Evolutionary conservation across 2,797 vertebrate species (phyloP).

Genomic region (Neoniphon sammara): DNA sequence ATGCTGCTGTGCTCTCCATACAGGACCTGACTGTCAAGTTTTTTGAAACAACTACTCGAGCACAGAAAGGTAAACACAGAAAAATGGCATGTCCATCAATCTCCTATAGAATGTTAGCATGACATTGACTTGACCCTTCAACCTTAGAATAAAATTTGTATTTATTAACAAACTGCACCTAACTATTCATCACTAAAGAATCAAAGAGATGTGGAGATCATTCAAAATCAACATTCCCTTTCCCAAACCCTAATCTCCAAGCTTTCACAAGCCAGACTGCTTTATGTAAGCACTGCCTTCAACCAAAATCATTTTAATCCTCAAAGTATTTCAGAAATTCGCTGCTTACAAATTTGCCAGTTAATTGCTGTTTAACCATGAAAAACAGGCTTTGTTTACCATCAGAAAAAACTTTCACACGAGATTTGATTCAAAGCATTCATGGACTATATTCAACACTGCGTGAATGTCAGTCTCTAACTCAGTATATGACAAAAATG

Average conservation of each 20-base stretch:
- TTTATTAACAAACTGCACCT: slow-evolving; percentile 18
- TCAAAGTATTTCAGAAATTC: slow-evolving; percentile 35
- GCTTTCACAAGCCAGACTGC: slow-evolving; percentile 23
- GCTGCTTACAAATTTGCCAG: background rate
- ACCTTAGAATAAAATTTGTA: slow-evolving; percentile 28
- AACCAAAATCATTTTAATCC: slow-evolving; percentile 42
- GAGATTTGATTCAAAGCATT: background rate
- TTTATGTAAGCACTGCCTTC: background rate
- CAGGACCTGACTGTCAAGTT: slow-evolving; percentile 98
- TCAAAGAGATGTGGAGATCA: background rate
- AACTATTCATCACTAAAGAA: background rate
- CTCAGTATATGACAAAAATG: background rate
- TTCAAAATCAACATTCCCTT: background rate
- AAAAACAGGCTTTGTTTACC: background rate
- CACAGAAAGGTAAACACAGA: slow-evolving; percentile 90
- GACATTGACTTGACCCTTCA: slow-evolving; percentile 26
- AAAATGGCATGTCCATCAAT: slow-evolving; percentile 22
- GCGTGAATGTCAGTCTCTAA: background rate
- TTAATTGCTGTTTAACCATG: background rate
- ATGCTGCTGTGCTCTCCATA: slow-evolving; percentile 93
- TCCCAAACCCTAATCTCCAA: slow-evolving; percentile 4
- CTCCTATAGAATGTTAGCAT: background rate
- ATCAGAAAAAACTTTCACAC: too few relatives aligned
- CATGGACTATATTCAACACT: background rate
- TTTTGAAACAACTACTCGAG: slow-evolving; percentile 95